A percentile compares a stretch with the other conserved stretches of the same genome.
phyloP scores from a whole-genome alignment of 1,140 invertebrate species.

The Drosophila santomea region DNA sequence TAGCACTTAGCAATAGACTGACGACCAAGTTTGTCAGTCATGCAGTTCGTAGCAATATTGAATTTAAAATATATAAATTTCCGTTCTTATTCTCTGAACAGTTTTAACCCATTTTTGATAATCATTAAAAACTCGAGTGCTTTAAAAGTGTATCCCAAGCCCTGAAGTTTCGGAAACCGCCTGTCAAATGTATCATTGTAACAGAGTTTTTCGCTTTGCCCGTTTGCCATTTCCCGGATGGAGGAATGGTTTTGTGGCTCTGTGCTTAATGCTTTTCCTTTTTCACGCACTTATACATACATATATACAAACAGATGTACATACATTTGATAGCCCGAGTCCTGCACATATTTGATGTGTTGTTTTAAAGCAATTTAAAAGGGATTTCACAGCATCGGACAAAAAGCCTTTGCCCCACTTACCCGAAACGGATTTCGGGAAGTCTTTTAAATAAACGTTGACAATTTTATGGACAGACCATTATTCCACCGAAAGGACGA shows the following conservation, averaged over 20 bases:
- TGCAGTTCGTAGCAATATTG: too few relatives aligned
- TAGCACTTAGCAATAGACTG: background rate
- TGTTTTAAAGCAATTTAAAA: constrained; percentile 71
- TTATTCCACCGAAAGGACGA: constrained; percentile 35
- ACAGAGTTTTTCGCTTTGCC: constrained; percentile 49
- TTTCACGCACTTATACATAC: constrained; percentile 59
- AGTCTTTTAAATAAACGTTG: constrained; percentile 54
- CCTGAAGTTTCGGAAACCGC: constrained; percentile 26
- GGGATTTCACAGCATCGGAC: constrained; percentile 42
- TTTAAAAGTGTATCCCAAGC: background rate
- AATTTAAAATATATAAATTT: too few relatives aligned
- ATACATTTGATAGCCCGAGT: constrained; percentile 15
- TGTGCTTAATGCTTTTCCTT: constrained; percentile 58
- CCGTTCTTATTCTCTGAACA: too few relatives aligned
- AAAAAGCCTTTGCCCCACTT: constrained; percentile 16
- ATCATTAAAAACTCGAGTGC: background rate
- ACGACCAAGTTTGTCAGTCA: too few relatives aligned
- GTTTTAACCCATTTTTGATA: too few relatives aligned
- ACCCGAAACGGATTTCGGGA: constrained; percentile 23
- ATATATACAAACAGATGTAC: constrained; percentile 23
- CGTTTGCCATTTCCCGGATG: background rate
- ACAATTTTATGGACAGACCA: constrained; percentile 54
- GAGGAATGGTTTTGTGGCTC: constrained; percentile 21
- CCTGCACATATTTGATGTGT: constrained; percentile 43
- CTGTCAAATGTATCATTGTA: constrained; percentile 67